Percentiles rank a stretch among this genome's conserved stretches.
phyloP scores from a whole-genome alignment of 1,140 invertebrate genomes.

The Littorina saxatilis region DNA sequence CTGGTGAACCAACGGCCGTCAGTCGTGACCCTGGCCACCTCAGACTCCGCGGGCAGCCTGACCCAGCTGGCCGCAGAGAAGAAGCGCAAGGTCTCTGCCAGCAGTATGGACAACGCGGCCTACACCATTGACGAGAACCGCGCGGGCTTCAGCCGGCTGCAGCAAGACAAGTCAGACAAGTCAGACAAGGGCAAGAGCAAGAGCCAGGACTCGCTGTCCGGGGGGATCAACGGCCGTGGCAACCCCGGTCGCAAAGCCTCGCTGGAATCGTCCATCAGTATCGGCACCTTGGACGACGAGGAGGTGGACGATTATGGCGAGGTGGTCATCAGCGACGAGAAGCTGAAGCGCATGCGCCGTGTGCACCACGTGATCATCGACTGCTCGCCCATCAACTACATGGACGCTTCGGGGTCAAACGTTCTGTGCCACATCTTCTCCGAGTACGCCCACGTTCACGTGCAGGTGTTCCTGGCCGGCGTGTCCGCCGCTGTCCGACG shows the following conservation, averaged over 20 bases:
- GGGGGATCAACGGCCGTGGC: neutral
- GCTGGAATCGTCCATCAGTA: slow-evolving; percentile 44
- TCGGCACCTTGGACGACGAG: slow-evolving; percentile 58
- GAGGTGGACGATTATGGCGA: slow-evolving; percentile 68
- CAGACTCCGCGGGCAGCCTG: slow-evolving; percentile 11
- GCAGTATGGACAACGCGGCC: slow-evolving; percentile 52
- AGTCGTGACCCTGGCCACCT: neutral
- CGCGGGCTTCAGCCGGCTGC: slow-evolving; percentile 3
- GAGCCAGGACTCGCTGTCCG: neutral
- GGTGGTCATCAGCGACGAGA: slow-evolving; percentile 62
- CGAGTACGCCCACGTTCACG: slow-evolving; percentile 67
- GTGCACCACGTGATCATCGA: slow-evolving; percentile 74
- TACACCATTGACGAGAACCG: slow-evolving; percentile 48
- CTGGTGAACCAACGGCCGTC: slow-evolving; percentile 10
- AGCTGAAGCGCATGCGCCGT: slow-evolving; percentile 59
- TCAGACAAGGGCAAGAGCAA: slow-evolving; percentile 8
- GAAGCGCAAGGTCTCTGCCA: slow-evolving; percentile 41
- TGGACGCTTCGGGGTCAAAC: slow-evolving; percentile 76
- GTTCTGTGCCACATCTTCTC: slow-evolving; percentile 70
- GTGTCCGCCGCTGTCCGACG: slow-evolving; percentile 58
- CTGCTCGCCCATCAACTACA: slow-evolving; percentile 74
- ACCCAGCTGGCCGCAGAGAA: neutral
- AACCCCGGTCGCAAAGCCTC: slow-evolving; percentile 18
- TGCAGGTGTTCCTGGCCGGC: slow-evolving; percentile 65
- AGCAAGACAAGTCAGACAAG: neutral